Percentiles rank a stretch among this genome's conserved stretches.
Conservation (phyloP, 2,797 vertebrate genomes). For the Argentina silus region DNA sequence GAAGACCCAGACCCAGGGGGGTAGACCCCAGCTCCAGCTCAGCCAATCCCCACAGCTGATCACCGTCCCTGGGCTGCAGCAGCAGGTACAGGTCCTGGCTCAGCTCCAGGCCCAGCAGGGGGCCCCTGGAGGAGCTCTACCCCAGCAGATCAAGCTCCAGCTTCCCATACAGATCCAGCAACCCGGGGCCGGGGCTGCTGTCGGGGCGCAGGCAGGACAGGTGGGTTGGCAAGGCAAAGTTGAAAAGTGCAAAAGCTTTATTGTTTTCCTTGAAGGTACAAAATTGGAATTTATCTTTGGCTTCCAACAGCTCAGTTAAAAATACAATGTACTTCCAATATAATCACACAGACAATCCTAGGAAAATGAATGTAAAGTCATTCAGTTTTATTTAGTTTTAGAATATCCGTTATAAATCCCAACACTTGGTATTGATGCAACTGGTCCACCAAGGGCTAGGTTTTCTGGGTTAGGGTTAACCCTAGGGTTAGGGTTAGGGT, state of each 20-base stretch:
- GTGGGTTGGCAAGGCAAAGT: conserved; percentile 27
- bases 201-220: conserved; percentile 68
- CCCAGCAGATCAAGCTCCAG: conserved; percentile 89
- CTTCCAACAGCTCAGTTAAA: too few relatives aligned
- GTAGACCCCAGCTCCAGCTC: conserved; percentile 77
- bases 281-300: too few relatives aligned
- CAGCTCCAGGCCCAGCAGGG: conserved; percentile 89
- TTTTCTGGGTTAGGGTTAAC: too few relatives aligned
- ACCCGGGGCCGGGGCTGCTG: conserved; percentile 54
- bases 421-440: too few relatives aligned
- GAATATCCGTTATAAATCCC: too few relatives aligned
- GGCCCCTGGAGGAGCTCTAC: conserved; percentile 69
- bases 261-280: too few relatives aligned
- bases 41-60: conserved; percentile 83
- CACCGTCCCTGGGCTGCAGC: conserved; percentile 86
- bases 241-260: too few relatives aligned
- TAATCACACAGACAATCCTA: too few relatives aligned
- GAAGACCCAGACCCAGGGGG: conserved; percentile 74
- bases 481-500: not conserved
- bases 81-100: conserved; percentile 85
- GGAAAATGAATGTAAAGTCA: too few relatives aligned
- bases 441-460: too few relatives aligned
- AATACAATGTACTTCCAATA: too few relatives aligned
- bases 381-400: too few relatives aligned
- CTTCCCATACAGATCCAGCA: conserved; percentile 90